Evolutionary conservation across 1,140 invertebrate species (phyloP).

Genomic region (Pseudomyrmex flavicornis): DNA sequence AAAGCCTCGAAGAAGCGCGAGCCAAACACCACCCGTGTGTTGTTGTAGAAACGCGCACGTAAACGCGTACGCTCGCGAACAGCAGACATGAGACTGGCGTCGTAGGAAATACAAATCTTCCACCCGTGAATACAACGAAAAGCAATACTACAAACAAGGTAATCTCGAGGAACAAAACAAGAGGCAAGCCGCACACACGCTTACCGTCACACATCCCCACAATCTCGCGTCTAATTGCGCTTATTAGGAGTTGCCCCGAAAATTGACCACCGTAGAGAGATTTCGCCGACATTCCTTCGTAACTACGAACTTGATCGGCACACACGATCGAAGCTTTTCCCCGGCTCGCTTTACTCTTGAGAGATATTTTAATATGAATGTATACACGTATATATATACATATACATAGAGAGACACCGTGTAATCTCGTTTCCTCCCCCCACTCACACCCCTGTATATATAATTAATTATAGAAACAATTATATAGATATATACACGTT

Average conservation of each 20-base stretch:
- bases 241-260: not conserved
- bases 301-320: not conserved
- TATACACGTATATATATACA: constrained; percentile 52
- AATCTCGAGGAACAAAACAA: constrained; percentile 61
- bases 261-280: not conserved
- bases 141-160: constrained; percentile 85
- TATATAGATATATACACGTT: constrained; percentile 56
- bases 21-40: too few relatives aligned
- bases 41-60: not conserved
- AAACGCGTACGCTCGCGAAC: not conserved
- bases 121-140: constrained; percentile 84
- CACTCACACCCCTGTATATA: constrained; percentile 57
- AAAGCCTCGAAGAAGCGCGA: not conserved
- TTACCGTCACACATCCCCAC: not conserved
- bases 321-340: constrained; percentile 9
- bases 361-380: constrained; percentile 71
- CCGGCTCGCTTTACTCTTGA: constrained; percentile 53
- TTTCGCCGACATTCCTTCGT: not conserved
- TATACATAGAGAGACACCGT: not conserved
- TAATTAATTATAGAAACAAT: constrained; percentile 61
- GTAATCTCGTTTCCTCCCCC: not conserved
- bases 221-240: not conserved
- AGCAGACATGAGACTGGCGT: constrained; percentile 15
- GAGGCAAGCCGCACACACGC: constrained; percentile 29
- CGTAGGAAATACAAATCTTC: constrained; percentile 73